Evolutionary conservation across 2,797 vertebrate genomes (phyloP).

Genomic region (Sebastes nivosus): DNA sequence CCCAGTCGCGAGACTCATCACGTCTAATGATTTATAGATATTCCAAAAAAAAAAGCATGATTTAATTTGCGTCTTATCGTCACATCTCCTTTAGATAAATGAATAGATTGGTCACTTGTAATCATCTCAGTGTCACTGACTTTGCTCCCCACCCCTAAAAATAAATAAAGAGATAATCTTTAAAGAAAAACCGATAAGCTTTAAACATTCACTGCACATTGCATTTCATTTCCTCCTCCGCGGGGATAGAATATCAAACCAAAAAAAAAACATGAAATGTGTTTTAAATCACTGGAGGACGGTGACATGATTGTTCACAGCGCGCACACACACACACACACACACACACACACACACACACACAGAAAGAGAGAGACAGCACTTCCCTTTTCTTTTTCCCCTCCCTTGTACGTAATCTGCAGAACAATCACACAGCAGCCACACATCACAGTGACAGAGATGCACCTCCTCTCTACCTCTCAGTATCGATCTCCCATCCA

Average conservation of each 20-base stretch:
- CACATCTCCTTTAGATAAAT: constrained; percentile 28
- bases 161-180: constrained; percentile 21
- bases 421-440: constrained; percentile 84
- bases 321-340: constrained; percentile 9
- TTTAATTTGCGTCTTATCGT: constrained; percentile 40
- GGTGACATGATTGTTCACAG: constrained; percentile 62
- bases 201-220: constrained; percentile 45
- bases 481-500: constrained; percentile 89
- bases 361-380: constrained; percentile 10
- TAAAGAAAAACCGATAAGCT: constrained; percentile 40
- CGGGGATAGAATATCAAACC: constrained; percentile 63
- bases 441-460: constrained; percentile 86
- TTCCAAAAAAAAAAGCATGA: constrained; percentile 5
- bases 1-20: background rate
- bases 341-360: background rate
- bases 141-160: background rate
- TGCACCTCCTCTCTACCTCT: constrained; percentile 83
- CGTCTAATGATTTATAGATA: background rate
- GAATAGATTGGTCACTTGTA: constrained; percentile 43
- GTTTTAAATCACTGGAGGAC: constrained; percentile 70
- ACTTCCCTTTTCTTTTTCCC: constrained; percentile 56
- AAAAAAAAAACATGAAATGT: constrained; percentile 54
- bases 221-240: constrained; percentile 59
- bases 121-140: constrained; percentile 19
- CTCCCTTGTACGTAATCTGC: constrained; percentile 76